Base-by-base conservation (phyloP, 2,113 vertebrate genomes). In the Macquaria ambigua region DNA sequence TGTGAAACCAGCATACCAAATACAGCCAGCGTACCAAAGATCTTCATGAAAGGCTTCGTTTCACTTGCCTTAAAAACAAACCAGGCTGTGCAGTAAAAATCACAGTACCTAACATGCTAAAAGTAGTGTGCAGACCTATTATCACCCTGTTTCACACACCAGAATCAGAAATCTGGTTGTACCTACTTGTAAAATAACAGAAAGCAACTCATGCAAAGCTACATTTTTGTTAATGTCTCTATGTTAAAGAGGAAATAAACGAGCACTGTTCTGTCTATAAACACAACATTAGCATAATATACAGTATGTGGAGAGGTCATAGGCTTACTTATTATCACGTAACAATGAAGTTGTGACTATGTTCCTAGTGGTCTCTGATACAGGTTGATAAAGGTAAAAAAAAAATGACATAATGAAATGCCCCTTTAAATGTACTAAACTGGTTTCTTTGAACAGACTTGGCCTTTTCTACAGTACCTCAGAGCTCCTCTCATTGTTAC, bases 321-420 rank as follows among this genome's bases (percentile, higher is more conserved):
- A 63, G n/a, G 28, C 62, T 69, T 59, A 63, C 18, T 56, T 31
- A 31, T 46, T 37, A 39, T 39, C 55, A 76, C 72, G 37, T 31
- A 58, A 74, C 72, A 39, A 87, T 15, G 2, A 63, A 43, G 23
- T 43, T 67, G 39, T 10, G 41, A 66, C 28, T 70, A 41, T 28
- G 12, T 16, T 76, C 43, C 53, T 68, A 59, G 11, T 76, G 53
- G 61, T 79, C 34, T 55, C 25, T 52, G 50, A 63, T 55, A 31
- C 18, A 82, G 23, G 53, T 31, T 41, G n/a, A 70, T 62, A 72
- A 23, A 73, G 28, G n/a, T 64, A 5, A 79, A 67, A 89, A 67
- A 61, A 67, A 89, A 67, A 61, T 28, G 0, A 70, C 50, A 10
- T 59, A 71, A 87, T 34, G 34, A 34, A 34, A 34, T 88, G 78